Percentiles rank a stretch among this genome's conserved stretches.
These are phyloP conservation scores for Apocrypta bakeri DNA, from an alignment of 1,140 invertebrate genomes.

Conservation along the genomic window DNA sequence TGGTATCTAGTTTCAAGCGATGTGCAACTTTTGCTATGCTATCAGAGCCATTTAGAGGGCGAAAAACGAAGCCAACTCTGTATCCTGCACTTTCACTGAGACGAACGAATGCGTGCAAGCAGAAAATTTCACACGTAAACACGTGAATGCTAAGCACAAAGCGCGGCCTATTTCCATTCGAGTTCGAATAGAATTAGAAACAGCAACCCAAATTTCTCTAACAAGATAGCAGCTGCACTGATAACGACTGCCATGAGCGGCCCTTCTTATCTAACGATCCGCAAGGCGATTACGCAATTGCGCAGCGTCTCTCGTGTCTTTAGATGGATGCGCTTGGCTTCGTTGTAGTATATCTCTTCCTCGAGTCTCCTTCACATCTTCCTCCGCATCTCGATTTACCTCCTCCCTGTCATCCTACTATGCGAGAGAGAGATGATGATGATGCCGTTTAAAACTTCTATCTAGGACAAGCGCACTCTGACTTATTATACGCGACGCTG, in stretches of 20 bases:
- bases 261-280: constrained; percentile 35
- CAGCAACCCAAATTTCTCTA: neutral
- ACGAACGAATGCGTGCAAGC: neutral
- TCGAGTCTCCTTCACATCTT: constrained; percentile 50
- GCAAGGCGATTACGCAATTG: constrained; percentile 29
- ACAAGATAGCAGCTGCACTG: neutral
- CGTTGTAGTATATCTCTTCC: constrained; percentile 15
- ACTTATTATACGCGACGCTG: constrained; percentile 49
- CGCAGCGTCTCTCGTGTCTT: neutral
- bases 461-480: constrained; percentile 48
- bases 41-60: neutral
- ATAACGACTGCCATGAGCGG: neutral
- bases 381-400: constrained; percentile 50
- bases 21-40: neutral
- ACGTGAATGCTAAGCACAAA: neutral
- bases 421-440: constrained; percentile 44
- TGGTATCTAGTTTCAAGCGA: neutral
- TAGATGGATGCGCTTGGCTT: neutral
- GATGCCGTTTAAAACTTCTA: constrained; percentile 52
- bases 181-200: neutral
- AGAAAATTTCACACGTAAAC: neutral
- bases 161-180: neutral
- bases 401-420: constrained; percentile 40
- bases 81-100: neutral
- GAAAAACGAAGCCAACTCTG: constrained; percentile 1